Conservation (phyloP, 2,113 vertebrate genomes). For the Thomomys bottae region DNA sequence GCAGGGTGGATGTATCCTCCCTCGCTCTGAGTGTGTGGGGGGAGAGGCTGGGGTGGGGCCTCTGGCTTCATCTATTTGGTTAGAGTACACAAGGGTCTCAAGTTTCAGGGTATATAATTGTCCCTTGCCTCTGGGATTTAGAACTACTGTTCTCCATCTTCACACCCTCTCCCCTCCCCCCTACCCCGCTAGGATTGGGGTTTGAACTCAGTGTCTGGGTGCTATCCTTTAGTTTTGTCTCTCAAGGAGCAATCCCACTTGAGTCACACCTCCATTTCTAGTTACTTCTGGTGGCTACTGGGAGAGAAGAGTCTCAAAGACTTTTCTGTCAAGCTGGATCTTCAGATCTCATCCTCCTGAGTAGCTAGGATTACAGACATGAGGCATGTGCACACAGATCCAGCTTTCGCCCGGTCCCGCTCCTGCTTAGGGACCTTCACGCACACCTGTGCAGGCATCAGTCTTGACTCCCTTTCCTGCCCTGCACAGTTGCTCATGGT, state of each 20-base stretch:
- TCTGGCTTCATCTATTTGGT: not conserved
- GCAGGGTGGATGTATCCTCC: not conserved
- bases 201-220: no score
- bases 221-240: no score
- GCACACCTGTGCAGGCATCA: not conserved
- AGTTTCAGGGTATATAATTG: not conserved
- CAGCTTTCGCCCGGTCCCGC: not conserved
- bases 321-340: no score
- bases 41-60: not conserved
- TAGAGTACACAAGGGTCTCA: not conserved
- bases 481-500: not conserved
- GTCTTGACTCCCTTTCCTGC: not conserved
- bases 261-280: no score
- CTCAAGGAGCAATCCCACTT: no score
- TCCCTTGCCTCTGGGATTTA: not conserved
- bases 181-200: no score
- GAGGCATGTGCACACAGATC: not conserved
- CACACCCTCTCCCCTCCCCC: not conserved
- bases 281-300: no score
- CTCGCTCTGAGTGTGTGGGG: rapidly evolving
- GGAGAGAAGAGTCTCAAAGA: no score
- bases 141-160: not conserved
- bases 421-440: not conserved
- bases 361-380: no score
- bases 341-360: no score